phyloP scores from a whole-genome alignment of 2,113 vertebrate genomes.

The Sarotherodon lohbergeri region DNA sequence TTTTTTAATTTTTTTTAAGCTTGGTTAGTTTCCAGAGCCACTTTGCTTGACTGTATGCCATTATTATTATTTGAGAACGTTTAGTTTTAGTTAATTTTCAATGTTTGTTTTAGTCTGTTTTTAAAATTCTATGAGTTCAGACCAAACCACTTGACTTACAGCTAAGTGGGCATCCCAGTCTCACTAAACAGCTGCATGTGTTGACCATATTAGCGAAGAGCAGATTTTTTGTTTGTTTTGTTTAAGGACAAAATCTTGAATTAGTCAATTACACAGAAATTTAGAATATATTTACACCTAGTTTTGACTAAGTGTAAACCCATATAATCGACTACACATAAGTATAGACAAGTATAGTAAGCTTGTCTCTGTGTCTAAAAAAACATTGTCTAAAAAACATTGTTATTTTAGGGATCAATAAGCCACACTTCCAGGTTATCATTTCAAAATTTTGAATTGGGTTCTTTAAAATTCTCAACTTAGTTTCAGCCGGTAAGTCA shows the following conservation, averaged over 20 bases:
- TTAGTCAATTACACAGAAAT: not conserved
- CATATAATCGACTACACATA: rapidly evolving
- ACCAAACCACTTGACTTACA: not conserved
- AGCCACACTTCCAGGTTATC: not conserved
- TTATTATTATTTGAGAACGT: not conserved
- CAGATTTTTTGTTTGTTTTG: not conserved
- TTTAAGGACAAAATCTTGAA: not conserved
- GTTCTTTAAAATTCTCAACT: not conserved
- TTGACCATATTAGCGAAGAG: not conserved
- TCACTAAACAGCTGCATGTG: not conserved
- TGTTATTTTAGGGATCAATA: not conserved
- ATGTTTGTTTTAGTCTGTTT: not conserved
- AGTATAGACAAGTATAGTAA: not conserved
- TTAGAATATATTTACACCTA: too few relatives aligned
- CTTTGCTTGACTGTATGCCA: rapidly evolving
- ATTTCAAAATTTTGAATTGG: not conserved
- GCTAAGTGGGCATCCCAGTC: not conserved
- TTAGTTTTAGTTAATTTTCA: not conserved
- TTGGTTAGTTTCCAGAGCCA: rapidly evolving
- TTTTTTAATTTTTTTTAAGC: not conserved
- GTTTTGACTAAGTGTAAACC: too few relatives aligned
- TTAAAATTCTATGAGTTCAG: not conserved
- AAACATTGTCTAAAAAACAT: not conserved
- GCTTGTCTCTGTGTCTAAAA: not conserved
- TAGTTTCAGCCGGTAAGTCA: not conserved